Percentiles rank a stretch among this genome's conserved stretches.
Conservation (phyloP, 2,113 vertebrate genomes). For the Ibidorhyncha struthersii region DNA sequence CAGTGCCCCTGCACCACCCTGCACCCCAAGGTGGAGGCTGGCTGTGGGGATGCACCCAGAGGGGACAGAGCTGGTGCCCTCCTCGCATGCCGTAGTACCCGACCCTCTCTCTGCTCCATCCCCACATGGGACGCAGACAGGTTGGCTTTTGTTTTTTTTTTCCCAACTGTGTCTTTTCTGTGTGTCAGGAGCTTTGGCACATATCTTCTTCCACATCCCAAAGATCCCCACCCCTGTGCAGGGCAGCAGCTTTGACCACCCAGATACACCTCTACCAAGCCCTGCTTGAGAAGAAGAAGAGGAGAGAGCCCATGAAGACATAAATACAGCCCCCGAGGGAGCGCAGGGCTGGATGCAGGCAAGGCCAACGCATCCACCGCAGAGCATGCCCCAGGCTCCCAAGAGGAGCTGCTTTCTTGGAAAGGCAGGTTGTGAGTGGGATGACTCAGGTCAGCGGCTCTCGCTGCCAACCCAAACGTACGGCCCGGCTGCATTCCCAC, state of each 20-base stretch:
- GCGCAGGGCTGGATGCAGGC: background rate
- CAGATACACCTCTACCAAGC: background rate
- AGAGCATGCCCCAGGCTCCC: conserved; percentile 21
- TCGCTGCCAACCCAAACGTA: background rate
- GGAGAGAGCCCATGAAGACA: background rate
- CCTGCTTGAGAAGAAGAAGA: background rate
- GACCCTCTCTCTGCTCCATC: background rate
- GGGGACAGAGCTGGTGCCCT: background rate
- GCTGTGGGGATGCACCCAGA: background rate
- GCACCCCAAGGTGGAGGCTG: fast-evolving
- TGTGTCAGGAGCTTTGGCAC: background rate
- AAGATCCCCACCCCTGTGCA: background rate
- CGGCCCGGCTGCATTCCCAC: background rate
- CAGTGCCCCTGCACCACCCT: too few species aligned
- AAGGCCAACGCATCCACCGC: background rate
- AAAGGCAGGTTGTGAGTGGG: background rate
- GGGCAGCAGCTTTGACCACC: background rate
- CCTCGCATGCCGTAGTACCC: fast-evolving
- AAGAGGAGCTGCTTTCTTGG: conserved; percentile 37
- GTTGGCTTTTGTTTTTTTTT: background rate
- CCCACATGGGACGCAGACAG: background rate
- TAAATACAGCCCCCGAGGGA: background rate
- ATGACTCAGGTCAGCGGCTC: conserved; percentile 34
- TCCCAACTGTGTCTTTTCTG: background rate
- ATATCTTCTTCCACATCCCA: background rate